phyloP scores from a whole-genome alignment of 53 echinoderm and acorn worm species.

The Mesocentrotus franciscanus region DNA sequence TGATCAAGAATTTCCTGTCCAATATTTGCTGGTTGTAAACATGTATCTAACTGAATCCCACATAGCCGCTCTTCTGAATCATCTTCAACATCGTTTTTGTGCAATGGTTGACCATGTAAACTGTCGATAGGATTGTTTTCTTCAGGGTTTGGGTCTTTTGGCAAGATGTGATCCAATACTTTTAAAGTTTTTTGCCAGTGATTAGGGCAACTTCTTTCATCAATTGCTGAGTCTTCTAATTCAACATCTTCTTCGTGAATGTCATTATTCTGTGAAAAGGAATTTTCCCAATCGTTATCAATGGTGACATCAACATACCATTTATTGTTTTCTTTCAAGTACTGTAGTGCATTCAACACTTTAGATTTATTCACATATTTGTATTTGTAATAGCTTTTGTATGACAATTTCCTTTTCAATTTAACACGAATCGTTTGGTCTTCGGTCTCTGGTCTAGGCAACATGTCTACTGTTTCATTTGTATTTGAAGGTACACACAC shows the following conservation, averaged over 20 bases:
- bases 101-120: not conserved
- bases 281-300: slow-evolving; percentile 59
- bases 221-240: not conserved
- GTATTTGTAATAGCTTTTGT: slow-evolving; percentile 71
- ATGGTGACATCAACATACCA: slow-evolving; percentile 61
- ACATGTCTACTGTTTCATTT: slow-evolving; percentile 22
- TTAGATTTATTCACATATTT: slow-evolving; percentile 71
- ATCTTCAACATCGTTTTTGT: not conserved
- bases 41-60: slow-evolving; percentile 67
- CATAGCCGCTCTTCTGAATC: slow-evolving; percentile 46
- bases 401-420: slow-evolving; percentile 75
- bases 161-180: too few species aligned
- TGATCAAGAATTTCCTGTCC: slow-evolving; percentile 64
- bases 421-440: slow-evolving; percentile 74
- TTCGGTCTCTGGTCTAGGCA: slow-evolving; percentile 63
- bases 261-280: slow-evolving; percentile 28
- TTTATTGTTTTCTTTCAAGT: slow-evolving; percentile 67
- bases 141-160: not conserved
- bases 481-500: slow-evolving; percentile 71
- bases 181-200: too few species aligned
- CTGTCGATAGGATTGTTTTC: not conserved
- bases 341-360: slow-evolving; percentile 70
- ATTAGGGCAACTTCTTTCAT: too few species aligned
- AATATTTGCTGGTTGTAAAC: slow-evolving; percentile 73
- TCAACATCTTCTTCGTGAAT: slow-evolving; percentile 49